A percentile compares a stretch with the other conserved stretches of the same genome.
Evolutionary conservation across 2,888 invertebrate species (phyloP).

Genomic region (Drosophila nr. fundita): DNA sequence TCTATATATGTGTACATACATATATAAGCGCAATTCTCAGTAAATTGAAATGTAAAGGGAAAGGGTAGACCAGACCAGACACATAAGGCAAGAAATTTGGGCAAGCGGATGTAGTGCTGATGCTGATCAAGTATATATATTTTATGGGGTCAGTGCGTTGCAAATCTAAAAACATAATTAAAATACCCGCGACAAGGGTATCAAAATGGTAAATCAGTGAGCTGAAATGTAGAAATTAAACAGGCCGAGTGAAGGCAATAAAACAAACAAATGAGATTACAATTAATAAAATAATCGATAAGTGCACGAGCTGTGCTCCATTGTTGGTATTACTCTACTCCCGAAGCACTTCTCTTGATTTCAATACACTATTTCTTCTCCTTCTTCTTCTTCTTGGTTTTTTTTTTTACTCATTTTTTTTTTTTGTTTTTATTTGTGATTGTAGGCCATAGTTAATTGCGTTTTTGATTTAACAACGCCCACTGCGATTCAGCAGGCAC

Average conservation of each 20-base stretch:
- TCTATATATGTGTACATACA: constrained; percentile 2
- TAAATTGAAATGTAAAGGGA: constrained; percentile 66
- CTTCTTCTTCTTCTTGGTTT: neutral
- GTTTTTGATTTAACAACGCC: constrained; percentile 65
- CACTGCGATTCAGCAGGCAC: constrained; percentile 41
- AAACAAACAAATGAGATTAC: constrained; percentile 77
- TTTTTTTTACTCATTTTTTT: constrained; percentile 1
- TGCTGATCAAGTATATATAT: neutral
- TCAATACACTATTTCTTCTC: neutral
- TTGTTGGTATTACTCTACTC: constrained; percentile 4
- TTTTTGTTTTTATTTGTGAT: constrained; percentile 26
- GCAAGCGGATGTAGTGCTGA: neutral
- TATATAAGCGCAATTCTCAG: constrained; percentile 4
- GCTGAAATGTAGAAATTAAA: constrained; percentile 54
- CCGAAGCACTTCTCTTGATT: constrained; percentile 2
- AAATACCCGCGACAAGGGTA: neutral
- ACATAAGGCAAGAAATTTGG: too few relatives aligned
- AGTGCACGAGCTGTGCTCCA: constrained; percentile 47
- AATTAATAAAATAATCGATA: constrained; percentile 80
- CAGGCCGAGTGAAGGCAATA: constrained; percentile 44
- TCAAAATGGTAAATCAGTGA: constrained; percentile 62
- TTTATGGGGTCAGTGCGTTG: neutral
- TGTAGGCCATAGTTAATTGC: constrained; percentile 71
- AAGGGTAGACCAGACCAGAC: neutral
- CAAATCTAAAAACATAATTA: neutral